These are phyloP conservation scores for Calonectris borealis DNA, from an alignment of 2,113 vertebrate species.

Conservation along the genomic window DNA sequence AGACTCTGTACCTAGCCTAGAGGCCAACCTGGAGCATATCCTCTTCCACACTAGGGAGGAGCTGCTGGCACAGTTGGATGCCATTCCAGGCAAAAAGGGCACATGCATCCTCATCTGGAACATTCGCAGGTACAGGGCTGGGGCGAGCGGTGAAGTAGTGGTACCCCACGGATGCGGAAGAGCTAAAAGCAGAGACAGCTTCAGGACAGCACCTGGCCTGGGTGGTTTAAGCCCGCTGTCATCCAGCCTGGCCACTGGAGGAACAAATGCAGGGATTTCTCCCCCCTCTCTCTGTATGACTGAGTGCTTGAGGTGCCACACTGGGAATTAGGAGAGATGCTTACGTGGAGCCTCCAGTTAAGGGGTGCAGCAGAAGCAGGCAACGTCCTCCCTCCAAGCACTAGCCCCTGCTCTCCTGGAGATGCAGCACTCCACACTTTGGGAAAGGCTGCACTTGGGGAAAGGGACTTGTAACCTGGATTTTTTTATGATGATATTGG, in stretches of 20 bases:
- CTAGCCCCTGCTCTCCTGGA: not conserved
- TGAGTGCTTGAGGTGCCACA: not conserved
- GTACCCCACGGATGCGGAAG: not conserved
- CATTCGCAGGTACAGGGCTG: slow-evolving; percentile 74
- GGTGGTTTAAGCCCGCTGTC: not conserved
- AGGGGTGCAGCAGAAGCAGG: not conserved
- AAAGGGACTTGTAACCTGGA: not conserved
- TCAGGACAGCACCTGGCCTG: not conserved
- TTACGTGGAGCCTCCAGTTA: not conserved
- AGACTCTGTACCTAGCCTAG: slow-evolving; percentile 81
- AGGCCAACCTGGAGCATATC: slow-evolving; percentile 80
- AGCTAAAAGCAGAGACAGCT: not conserved
- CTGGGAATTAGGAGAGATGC: not conserved
- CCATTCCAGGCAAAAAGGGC: slow-evolving; percentile 82
- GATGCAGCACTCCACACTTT: not conserved
- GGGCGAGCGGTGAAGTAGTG: not conserved
- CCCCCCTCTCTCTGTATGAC: not conserved
- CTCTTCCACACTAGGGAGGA: slow-evolving; percentile 76
- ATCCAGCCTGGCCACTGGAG: not conserved
- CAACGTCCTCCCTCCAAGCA: not conserved
- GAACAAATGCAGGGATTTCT: not conserved
- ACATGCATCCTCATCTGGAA: slow-evolving; percentile 86
- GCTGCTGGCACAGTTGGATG: slow-evolving; percentile 78
- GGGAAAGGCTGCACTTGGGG: not conserved
- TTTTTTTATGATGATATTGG: not conserved